phyloP scores from a whole-genome alignment of 2,888 invertebrate genomes.

The Galerucella pusilla region DNA sequence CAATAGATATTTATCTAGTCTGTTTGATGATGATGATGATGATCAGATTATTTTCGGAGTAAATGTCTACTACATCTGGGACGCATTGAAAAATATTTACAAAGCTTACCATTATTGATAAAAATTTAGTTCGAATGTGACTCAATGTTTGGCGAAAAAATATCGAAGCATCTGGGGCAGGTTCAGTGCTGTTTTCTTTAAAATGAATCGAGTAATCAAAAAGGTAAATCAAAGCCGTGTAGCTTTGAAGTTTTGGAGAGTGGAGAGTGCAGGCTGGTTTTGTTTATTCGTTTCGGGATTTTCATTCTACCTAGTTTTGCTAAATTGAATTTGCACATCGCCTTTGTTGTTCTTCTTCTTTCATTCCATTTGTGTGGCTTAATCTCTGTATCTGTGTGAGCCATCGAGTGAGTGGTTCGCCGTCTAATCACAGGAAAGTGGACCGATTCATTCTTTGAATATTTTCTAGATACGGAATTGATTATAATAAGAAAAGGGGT shows the following conservation, averaged over 20 bases:
- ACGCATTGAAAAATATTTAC: no score
- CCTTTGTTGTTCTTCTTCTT: conserved; percentile 57
- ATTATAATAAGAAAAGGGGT: not conserved
- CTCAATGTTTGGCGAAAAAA: no score
- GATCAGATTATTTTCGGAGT: no score
- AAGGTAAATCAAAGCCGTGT: conserved; percentile 62
- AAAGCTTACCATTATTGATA: no score
- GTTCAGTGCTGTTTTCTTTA: conserved; percentile 43
- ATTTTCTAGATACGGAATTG: conserved; percentile 20
- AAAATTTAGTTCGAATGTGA: no score
- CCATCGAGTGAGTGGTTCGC: conserved; percentile 41
- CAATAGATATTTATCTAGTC: no score
- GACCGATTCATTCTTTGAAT: conserved; percentile 14
- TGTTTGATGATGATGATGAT: no score
- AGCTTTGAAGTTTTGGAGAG: conserved; percentile 57
- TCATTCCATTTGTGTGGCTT: conserved; percentile 56
- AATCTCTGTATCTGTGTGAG: conserved; percentile 51
- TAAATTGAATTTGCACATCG: conserved; percentile 62
- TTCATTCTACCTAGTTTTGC: conserved; percentile 61
- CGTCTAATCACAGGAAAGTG: conserved; percentile 49
- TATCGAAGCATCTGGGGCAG: conserved; percentile 8
- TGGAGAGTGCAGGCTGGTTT: conserved; percentile 53
- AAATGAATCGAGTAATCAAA: conserved; percentile 59
- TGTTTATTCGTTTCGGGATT: conserved; percentile 60
- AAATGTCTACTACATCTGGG: no score